A percentile compares a stretch with the other conserved stretches of the same genome.
Conservation (phyloP, 2,888 invertebrate species). For the Tupiocoris notatus region DNA sequence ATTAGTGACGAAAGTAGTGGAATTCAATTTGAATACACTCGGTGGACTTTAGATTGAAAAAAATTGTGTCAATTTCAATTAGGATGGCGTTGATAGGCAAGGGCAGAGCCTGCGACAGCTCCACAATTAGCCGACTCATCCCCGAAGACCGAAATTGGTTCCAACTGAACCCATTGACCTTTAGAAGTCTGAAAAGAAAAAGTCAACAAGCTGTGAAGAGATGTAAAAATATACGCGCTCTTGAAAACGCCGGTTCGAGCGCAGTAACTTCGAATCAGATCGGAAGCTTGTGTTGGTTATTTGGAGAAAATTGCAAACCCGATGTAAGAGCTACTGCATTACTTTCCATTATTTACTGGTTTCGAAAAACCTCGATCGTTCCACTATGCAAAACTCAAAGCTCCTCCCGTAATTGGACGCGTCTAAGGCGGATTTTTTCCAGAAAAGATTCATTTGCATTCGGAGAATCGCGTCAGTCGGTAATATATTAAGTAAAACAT, state of each 20-base stretch:
- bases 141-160: neutral
- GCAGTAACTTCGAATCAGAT: neutral
- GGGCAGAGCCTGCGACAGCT: neutral
- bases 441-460: constrained; percentile 15
- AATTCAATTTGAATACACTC: no score
- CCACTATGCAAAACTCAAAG: constrained; percentile 26
- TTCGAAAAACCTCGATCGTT: constrained; percentile 4
- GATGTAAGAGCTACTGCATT: neutral
- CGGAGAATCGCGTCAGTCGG: constrained; percentile 13
- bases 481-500: constrained; percentile 25
- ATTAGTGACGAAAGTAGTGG: no score
- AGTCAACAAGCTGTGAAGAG: neutral
- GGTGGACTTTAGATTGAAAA: no score
- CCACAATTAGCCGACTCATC: neutral
- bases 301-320: no score
- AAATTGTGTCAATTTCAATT: no score
- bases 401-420: constrained; percentile 18
- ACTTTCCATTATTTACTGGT: constrained; percentile 24
- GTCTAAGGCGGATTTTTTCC: neutral
- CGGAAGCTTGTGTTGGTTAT: neutral
- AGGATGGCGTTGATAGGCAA: neutral
- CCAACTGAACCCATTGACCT: neutral
- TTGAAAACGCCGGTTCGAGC: neutral
- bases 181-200: neutral
- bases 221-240: neutral